Evolutionary conservation across 2,888 invertebrate genomes (phyloP).

Genomic region (Drosophila sordidula): DNA sequence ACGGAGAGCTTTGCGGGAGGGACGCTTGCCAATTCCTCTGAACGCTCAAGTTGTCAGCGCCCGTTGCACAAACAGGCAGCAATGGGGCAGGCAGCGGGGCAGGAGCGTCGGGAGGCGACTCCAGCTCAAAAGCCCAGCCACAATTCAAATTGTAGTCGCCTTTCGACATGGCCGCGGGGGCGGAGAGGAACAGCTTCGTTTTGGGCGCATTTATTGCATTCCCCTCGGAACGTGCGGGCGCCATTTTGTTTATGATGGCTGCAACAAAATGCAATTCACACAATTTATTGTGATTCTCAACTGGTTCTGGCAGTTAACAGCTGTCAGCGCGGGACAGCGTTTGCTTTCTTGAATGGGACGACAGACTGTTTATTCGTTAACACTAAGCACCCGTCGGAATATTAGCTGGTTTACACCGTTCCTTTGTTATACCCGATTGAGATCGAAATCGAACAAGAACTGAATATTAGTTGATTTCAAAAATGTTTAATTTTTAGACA

Average conservation of each 20-base stretch:
- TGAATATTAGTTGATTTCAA: too few relatives aligned
- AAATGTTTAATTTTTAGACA: too few relatives aligned
- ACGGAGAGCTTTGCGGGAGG: neutral
- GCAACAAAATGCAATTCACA: constrained; percentile 58
- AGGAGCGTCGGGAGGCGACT: neutral
- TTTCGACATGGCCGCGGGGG: neutral
- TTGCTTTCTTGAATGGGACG: neutral
- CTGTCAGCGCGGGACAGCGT: constrained; percentile 9
- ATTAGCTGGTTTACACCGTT: neutral
- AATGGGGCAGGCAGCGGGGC: neutral
- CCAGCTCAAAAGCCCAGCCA: constrained; percentile 48
- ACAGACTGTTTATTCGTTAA: constrained; percentile 4
- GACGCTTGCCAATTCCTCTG: constrained; percentile 65
- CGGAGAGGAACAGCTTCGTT: neutral
- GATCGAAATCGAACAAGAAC: neutral
- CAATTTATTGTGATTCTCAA: constrained; percentile 52
- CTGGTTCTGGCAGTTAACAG: constrained; percentile 19
- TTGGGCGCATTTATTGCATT: constrained; percentile 57
- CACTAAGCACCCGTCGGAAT: neutral
- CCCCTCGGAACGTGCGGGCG: constrained; percentile 46
- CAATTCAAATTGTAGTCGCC: constrained; percentile 73
- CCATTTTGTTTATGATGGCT: constrained; percentile 72
- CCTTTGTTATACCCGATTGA: neutral
- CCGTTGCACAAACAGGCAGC: constrained; percentile 42
- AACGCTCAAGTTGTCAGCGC: constrained; percentile 73